These are phyloP conservation scores for Artibeus lituratus DNA, from an alignment of 2,797 vertebrate species.

Conservation along the genomic window DNA sequence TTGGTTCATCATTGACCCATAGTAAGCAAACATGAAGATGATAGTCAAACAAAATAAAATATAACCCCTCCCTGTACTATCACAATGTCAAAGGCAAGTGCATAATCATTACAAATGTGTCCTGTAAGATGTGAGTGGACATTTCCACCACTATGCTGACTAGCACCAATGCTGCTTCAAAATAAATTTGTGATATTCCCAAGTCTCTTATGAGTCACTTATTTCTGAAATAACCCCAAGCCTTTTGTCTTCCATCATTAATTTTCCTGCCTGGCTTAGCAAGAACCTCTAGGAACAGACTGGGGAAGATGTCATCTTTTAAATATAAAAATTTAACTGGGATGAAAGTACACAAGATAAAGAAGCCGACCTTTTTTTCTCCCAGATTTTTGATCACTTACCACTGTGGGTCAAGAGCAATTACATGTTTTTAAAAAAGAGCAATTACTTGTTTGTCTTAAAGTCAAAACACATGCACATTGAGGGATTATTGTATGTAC, in stretches of 20 bases:
- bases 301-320: neutral
- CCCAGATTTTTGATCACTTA: neutral
- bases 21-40: neutral
- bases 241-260: neutral
- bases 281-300: neutral
- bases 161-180: neutral
- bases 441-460: neutral
- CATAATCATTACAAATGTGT: neutral
- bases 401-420: neutral
- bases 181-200: neutral
- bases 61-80: neutral
- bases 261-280: neutral
- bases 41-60: neutral
- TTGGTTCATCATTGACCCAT: neutral
- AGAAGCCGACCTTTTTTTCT: neutral
- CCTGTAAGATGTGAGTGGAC: neutral
- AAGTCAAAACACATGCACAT: neutral
- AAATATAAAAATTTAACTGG: neutral
- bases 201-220: neutral
- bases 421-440: neutral
- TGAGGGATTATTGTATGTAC: neutral
- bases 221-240: slow-evolving; percentile 1
- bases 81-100: neutral
- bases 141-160: neutral
- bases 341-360: neutral